Percentiles rank a stretch among this genome's conserved stretches.
phyloP scores from a whole-genome alignment of 1,140 invertebrate genomes.

The Macrobrachium rosenbergii region DNA sequence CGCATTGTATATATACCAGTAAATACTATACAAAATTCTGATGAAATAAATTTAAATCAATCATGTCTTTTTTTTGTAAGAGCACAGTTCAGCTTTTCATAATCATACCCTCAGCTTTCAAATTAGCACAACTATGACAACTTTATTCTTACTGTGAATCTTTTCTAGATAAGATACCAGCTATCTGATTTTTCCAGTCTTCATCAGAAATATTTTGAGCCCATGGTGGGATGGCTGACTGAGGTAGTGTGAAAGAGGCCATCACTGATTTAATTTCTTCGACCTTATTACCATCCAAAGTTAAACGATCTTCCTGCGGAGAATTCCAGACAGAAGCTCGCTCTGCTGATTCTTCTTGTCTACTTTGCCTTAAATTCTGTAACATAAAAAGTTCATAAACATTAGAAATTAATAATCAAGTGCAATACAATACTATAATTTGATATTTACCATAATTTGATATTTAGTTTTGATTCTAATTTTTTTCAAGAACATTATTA shows the following conservation, averaged over 20 bases:
- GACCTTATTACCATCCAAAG: slow-evolving; percentile 43
- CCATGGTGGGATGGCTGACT: slow-evolving; percentile 50
- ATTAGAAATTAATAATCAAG: not conserved
- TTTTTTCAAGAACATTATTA: no score
- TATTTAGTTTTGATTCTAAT: no score
- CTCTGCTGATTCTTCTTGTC: not conserved
- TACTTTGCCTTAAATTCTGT: slow-evolving; percentile 23
- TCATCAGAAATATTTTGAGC: slow-evolving; percentile 49
- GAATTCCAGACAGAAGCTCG: slow-evolving; percentile 41
- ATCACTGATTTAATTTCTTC: slow-evolving; percentile 53
- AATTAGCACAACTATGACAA: no score
- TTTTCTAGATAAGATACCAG: slow-evolving; percentile 11
- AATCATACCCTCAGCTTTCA: no score
- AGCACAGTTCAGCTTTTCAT: no score
- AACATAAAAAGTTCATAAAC: not conserved
- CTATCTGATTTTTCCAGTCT: slow-evolving; percentile 51
- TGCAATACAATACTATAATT: not conserved
- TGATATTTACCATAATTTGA: no score
- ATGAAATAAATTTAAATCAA: no score
- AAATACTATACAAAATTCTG: no score
- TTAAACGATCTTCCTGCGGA: slow-evolving; percentile 27
- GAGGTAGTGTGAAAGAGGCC: slow-evolving; percentile 45
- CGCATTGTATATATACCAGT: no score
- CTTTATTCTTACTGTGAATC: not conserved
- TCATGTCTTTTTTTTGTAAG: no score